These are phyloP conservation scores for Danaus chrysippus DNA, from an alignment of 2,888 invertebrate species.

Conservation along the genomic window DNA sequence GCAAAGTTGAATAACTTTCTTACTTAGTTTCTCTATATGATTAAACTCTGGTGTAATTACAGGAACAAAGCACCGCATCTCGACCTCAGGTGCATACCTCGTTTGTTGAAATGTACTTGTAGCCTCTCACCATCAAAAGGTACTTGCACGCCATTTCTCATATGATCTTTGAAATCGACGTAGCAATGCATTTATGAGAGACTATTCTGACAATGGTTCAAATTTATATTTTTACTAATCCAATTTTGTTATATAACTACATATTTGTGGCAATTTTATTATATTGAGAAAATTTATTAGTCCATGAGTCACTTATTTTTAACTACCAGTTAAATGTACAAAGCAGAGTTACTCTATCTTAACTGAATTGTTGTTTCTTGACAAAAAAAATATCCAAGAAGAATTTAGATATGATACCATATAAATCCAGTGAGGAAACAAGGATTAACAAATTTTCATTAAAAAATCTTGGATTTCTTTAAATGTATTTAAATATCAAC, in stretches of 20 bases:
- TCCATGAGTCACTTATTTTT: too few relatives aligned
- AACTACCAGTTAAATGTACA: too few relatives aligned
- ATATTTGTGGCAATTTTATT: not conserved
- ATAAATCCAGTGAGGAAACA: too few relatives aligned
- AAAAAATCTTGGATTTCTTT: not conserved
- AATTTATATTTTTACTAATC: too few relatives aligned
- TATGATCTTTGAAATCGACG: conserved; percentile 1
- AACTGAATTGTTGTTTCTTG: too few relatives aligned
- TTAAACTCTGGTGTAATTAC: conserved; percentile 4
- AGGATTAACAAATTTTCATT: not conserved
- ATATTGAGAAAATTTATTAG: not conserved
- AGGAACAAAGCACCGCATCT: conserved; percentile 9
- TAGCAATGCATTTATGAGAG: not conserved
- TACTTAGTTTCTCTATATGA: conserved; percentile 1
- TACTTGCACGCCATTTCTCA: conserved; percentile 7
- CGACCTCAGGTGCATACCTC: conserved; percentile 7
- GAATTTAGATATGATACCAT: too few relatives aligned
- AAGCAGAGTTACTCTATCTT: too few relatives aligned
- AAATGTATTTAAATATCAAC: not conserved
- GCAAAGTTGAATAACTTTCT: conserved; percentile 4
- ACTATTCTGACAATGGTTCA: too few relatives aligned
- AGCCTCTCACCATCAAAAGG: conserved; percentile 5
- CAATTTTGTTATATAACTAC: not conserved
- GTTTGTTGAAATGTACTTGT: conserved; percentile 7
- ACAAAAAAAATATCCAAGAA: too few relatives aligned